A percentile compares a stretch with the other conserved stretches of the same genome.
These are phyloP conservation scores for Psilopogon haemacephalus DNA, from an alignment of 2,113 vertebrate genomes.

Conservation along the genomic window DNA sequence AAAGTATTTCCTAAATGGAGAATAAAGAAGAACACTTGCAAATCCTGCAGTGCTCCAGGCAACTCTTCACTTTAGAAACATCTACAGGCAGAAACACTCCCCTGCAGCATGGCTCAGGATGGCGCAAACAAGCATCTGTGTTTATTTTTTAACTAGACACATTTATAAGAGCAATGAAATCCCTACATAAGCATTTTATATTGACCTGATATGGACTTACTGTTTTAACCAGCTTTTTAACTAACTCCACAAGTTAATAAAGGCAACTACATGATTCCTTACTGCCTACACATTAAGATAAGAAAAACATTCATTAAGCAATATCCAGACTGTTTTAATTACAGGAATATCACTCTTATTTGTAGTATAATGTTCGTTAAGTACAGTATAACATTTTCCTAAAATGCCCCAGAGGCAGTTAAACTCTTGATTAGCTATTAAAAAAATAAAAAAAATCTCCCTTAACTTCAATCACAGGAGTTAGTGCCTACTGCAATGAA, in stretches of 20 bases:
- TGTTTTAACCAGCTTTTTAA: slow-evolving; percentile 70
- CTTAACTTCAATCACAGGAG: slow-evolving; percentile 72
- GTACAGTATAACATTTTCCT: slow-evolving; percentile 74
- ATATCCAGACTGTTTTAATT: slow-evolving; percentile 77
- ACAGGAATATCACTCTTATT: slow-evolving; percentile 75
- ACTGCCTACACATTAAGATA: slow-evolving; percentile 66
- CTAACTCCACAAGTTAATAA: slow-evolving; percentile 70
- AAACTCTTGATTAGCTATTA: slow-evolving; percentile 77
- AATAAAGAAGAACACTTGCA: neutral
- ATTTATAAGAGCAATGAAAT: slow-evolving; percentile 64
- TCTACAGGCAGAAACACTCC: slow-evolving; percentile 36
- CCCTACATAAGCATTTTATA: slow-evolving; percentile 63
- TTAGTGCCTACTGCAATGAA: slow-evolving; percentile 71
- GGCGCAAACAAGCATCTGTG: slow-evolving; percentile 64
- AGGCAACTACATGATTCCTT: slow-evolving; percentile 69
- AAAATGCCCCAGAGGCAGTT: slow-evolving; percentile 78
- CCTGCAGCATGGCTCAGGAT: slow-evolving; percentile 23
- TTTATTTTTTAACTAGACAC: slow-evolving; percentile 60
- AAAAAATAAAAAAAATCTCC: slow-evolving; percentile 65
- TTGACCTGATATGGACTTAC: slow-evolving; percentile 66
- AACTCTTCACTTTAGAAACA: slow-evolving; percentile 7
- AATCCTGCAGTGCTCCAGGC: neutral
- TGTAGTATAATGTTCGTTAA: slow-evolving; percentile 70
- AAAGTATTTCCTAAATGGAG: slow-evolving; percentile 24
- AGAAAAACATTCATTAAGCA: slow-evolving; percentile 74